Evolutionary conservation across 1,140 invertebrate species (phyloP), one percentile per base, ranked within the genome.

Genomic region (Penaeus chinensis): DNA sequence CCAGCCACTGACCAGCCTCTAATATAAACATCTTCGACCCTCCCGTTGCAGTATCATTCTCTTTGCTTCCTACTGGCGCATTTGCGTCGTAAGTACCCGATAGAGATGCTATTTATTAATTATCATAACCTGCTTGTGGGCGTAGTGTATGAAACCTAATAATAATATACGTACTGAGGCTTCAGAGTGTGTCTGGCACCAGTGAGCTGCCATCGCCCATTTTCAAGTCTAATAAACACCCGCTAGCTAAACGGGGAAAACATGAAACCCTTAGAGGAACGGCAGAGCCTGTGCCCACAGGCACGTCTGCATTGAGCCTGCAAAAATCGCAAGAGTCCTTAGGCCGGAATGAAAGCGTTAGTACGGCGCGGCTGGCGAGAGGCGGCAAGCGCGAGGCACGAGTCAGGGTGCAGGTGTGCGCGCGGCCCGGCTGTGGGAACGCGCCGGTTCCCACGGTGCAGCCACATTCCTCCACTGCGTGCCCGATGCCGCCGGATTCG

Each of bases 351-450:
- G 16, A 47, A 62, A 60, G 78, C 79, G 60, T 71, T 16, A 54
- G 74, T 66, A 74, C 54, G 24, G 20, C 13, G 79, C 24, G 66
- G 37, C 61, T 87, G 78, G 85, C 79, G 85, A 82, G 78, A 22
- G 19, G 66, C 32, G 85, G 85, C 85, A 87, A 63, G 85, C 37
- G 62, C 66, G 85, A 54, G 86, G 86, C 86, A 88, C 86, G 86
- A 88, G 86, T 82, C 86, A 66, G 81, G 82, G 80, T 88, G 86
- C 86, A 88, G 86, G 86, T 88, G 86, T 88, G 86, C 74, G 86
- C 86, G 69, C 76, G 71, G 86, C 71, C 80, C 80, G 80, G 81
- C 42, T 88, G 86, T 88, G 86, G 86, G 86, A 88, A 88, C 86
- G 80, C 80, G 80, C 71, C 74, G 81, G 69, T 88, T 88, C 86